Evolutionary conservation across 2,797 vertebrate species (phyloP).

Genomic region (Sebastes goodei): DNA sequence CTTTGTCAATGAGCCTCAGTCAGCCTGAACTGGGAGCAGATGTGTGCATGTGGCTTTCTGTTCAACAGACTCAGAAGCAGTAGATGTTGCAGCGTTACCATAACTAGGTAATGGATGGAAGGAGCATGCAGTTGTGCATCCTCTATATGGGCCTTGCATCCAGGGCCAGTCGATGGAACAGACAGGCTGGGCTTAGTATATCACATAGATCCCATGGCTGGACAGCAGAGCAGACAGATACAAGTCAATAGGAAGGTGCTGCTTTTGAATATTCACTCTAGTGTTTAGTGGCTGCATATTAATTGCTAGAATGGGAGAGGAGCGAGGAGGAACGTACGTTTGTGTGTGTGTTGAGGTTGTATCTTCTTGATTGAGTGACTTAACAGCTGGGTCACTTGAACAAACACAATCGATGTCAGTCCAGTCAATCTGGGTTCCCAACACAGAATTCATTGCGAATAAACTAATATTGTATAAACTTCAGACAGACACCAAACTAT

Average conservation of each 20-base stretch:
- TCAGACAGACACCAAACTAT: slow-evolving; percentile 64
- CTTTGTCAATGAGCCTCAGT: slow-evolving; percentile 56
- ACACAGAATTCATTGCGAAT: slow-evolving; percentile 49
- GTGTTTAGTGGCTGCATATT: slow-evolving; percentile 60
- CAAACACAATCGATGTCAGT: slow-evolving; percentile 43
- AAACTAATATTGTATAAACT: slow-evolving; percentile 69
- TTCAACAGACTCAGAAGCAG: slow-evolving; percentile 10
- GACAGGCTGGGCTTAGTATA: slow-evolving; percentile 76
- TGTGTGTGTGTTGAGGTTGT: not conserved
- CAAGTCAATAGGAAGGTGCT: slow-evolving; percentile 71
- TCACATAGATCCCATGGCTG: slow-evolving; percentile 69
- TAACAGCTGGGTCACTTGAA: slow-evolving; percentile 46
- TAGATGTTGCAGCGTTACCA: slow-evolving; percentile 41
- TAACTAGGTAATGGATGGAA: slow-evolving; percentile 77
- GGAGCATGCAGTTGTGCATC: slow-evolving; percentile 78
- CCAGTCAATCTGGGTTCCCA: slow-evolving; percentile 32
- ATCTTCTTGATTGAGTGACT: slow-evolving; percentile 45
- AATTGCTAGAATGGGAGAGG: slow-evolving; percentile 32
- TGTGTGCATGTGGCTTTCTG: slow-evolving; percentile 26
- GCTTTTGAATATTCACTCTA: slow-evolving; percentile 76
- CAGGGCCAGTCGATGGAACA: slow-evolving; percentile 73
- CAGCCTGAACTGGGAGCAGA: slow-evolving; percentile 51
- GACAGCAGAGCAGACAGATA: slow-evolving; percentile 65
- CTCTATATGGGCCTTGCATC: slow-evolving; percentile 74
- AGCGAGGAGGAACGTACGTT: not conserved